A percentile compares a stretch with the other conserved stretches of the same genome.
Evolutionary conservation across 1,140 invertebrate genomes (phyloP).

Genomic region (Mactra quadrangularis): DNA sequence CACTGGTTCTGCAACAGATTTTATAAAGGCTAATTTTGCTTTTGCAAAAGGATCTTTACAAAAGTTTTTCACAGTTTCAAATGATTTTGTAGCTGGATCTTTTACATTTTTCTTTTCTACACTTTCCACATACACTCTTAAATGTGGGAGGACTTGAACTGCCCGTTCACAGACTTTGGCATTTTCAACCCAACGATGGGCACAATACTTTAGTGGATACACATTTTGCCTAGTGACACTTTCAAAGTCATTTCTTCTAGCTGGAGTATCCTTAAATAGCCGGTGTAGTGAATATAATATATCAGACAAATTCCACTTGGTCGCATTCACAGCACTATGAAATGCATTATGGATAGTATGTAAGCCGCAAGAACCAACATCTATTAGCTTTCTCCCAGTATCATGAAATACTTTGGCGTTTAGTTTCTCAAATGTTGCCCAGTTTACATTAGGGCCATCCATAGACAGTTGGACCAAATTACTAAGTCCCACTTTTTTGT

Average conservation of each 20-base stretch:
- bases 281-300: conserved; percentile 36
- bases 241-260: conserved; percentile 62
- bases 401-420: conserved; percentile 45
- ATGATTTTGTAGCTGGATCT: conserved; percentile 55
- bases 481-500: conserved; percentile 35
- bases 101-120: conserved; percentile 46
- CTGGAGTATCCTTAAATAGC: conserved; percentile 64
- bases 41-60: conserved; percentile 14
- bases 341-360: conserved; percentile 62
- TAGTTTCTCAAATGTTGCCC: conserved; percentile 61
- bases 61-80: conserved; percentile 16
- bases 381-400: conserved; percentile 2
- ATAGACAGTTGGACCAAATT: conserved; percentile 71
- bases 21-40: conserved; percentile 38
- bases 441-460: conserved; percentile 76
- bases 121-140: conserved; percentile 50
- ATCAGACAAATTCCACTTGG: conserved; percentile 36
- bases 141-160: not conserved
- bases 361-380: conserved; percentile 65
- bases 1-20: conserved; percentile 22
- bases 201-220: conserved; percentile 47
- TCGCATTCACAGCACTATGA: conserved; percentile 21
- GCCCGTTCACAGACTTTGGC: conserved; percentile 42
- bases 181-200: conserved; percentile 64
- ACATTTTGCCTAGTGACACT: conserved; percentile 12